Percentiles rank a stretch among this genome's conserved stretches.
Evolutionary conservation across 2,888 invertebrate species (phyloP).

Genomic region (Eucera pruinosa): DNA sequence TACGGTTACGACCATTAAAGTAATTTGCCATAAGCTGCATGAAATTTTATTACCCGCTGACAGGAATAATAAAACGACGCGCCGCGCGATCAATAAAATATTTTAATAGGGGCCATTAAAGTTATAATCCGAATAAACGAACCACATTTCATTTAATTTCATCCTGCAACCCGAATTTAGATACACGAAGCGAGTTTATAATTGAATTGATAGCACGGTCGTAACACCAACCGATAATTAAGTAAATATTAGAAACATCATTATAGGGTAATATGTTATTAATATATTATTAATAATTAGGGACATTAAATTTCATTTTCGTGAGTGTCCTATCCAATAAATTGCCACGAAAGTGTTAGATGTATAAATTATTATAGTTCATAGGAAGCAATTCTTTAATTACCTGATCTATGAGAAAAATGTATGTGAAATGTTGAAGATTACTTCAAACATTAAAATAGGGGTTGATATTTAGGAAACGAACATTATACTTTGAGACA

Average conservation of each 20-base stretch:
- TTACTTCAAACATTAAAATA: too few relatives aligned
- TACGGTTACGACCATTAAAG: background rate
- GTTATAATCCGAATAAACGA: background rate
- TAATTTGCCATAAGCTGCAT: constrained; percentile 11
- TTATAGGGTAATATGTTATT: too few relatives aligned
- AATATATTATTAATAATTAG: too few relatives aligned
- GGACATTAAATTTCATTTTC: too few relatives aligned
- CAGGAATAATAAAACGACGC: constrained; percentile 20
- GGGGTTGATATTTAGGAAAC: too few relatives aligned
- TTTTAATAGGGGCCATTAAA: constrained; percentile 19
- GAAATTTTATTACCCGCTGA: constrained; percentile 23
- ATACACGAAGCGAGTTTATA: background rate
- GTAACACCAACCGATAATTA: background rate
- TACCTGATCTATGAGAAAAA: too few relatives aligned
- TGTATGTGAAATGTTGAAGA: too few relatives aligned
- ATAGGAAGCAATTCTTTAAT: too few relatives aligned
- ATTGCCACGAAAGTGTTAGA: too few relatives aligned
- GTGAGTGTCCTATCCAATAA: too few relatives aligned
- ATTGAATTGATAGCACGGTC: background rate
- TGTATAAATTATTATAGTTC: too few relatives aligned
- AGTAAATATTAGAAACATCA: background rate
- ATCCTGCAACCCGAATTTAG: background rate
- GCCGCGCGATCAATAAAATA: constrained; percentile 12
- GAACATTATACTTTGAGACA: too few relatives aligned
- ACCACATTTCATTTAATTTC: background rate